Evolutionary conservation across 2,113 vertebrate species (phyloP).

Genomic region (Cichladusa arquata): DNA sequence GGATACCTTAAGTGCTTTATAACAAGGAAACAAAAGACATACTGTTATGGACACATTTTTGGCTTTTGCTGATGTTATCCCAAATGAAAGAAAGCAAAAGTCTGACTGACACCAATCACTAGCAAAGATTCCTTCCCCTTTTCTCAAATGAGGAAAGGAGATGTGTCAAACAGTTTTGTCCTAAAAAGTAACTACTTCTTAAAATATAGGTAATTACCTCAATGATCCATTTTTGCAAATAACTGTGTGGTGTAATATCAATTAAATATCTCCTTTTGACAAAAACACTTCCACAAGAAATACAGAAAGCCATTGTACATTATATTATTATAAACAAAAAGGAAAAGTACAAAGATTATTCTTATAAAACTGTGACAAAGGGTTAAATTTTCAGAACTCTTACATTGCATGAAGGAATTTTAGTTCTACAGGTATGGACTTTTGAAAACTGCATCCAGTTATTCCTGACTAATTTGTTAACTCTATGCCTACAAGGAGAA

Average conservation of each 20-base stretch:
- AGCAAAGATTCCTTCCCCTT: not conserved
- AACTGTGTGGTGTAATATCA: not conserved
- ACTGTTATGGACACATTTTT: not conserved
- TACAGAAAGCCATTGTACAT: not conserved
- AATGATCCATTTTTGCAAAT: not conserved
- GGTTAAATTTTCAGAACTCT: not conserved
- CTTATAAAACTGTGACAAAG: not conserved
- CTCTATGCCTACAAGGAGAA: not conserved
- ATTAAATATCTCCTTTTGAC: not conserved
- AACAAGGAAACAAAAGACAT: not conserved
- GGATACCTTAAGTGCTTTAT: not conserved
- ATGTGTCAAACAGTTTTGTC: not conserved
- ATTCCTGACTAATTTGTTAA: not conserved
- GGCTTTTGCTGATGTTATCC: not conserved
- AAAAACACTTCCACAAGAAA: not conserved
- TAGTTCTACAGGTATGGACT: not conserved
- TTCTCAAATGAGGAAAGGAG: not conserved
- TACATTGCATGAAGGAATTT: not conserved
- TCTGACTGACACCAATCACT: not conserved
- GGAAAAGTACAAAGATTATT: not conserved
- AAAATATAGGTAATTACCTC: not conserved
- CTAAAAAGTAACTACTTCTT: not conserved
- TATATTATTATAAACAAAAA: not conserved
- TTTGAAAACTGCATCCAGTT: not conserved
- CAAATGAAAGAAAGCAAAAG: not conserved